Percentiles rank a stretch among this genome's conserved stretches.
Evolutionary conservation across 1,140 invertebrate species (phyloP).

Genomic region (Diabrotica virgifera): DNA sequence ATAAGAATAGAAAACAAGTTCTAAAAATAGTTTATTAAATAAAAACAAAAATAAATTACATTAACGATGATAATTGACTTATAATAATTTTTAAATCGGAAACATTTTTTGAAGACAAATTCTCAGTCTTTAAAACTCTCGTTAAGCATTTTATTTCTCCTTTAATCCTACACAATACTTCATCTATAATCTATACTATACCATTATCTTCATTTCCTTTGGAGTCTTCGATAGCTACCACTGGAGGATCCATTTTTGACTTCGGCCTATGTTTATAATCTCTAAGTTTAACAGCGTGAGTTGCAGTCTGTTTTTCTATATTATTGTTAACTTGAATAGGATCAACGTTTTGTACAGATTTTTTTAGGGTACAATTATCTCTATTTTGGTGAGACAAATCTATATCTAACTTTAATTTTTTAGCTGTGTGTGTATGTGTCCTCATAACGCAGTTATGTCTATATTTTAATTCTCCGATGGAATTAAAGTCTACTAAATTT

Average conservation of each 20-base stretch:
- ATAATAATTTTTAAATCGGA: conserved; percentile 15
- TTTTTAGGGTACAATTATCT: no score
- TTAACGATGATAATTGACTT: conserved; percentile 18
- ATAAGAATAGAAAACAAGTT: neutral
- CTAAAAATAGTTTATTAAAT: neutral
- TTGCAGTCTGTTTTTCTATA: neutral
- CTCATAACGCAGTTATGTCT: conserved; percentile 8
- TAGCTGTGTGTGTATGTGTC: neutral
- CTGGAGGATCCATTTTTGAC: neutral
- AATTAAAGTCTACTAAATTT: conserved; percentile 5
- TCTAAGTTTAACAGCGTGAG: no score
- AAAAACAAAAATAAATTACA: neutral
- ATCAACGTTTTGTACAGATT: no score
- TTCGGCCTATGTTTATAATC: no score
- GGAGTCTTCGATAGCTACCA: neutral
- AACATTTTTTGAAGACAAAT: conserved; percentile 19
- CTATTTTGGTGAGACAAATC: no score
- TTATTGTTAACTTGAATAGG: no score
- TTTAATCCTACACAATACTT: conserved; percentile 12
- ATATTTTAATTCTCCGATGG: neutral
- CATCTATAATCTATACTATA: no score
- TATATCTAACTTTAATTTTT: neutral
- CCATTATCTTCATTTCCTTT: neutral
- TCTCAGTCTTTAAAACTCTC: conserved; percentile 18
- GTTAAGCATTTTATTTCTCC: conserved; percentile 16